A percentile compares a stretch with the other conserved stretches of the same genome.
Conservation (phyloP, 2,113 vertebrate genomes). For the Phrynosoma platyrhinos region DNA sequence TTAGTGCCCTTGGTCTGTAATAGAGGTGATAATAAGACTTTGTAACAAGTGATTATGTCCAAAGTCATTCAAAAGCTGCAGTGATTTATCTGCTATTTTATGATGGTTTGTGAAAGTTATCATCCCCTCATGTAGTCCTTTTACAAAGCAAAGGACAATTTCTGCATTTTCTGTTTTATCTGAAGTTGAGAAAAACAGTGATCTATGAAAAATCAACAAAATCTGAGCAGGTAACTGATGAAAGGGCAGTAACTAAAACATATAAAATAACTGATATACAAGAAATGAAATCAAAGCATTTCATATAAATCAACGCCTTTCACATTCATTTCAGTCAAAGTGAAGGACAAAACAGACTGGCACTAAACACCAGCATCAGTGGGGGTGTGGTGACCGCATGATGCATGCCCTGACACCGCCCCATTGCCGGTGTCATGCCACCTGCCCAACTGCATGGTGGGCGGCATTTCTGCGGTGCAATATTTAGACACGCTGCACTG, state of each 20-base stretch:
- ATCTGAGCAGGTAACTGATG: not conserved
- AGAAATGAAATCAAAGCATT: not conserved
- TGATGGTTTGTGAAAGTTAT: not conserved
- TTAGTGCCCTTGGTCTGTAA: not conserved
- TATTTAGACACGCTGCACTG: no score
- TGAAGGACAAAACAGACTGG: not conserved
- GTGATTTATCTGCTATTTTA: not conserved
- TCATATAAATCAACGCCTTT: not conserved
- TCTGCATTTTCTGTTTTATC: not conserved
- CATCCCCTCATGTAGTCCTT: not conserved
- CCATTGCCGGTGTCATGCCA: no score
- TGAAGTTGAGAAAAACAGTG: not conserved
- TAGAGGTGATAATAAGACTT: not conserved
- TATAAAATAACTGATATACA: not conserved
- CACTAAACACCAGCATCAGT: no score
- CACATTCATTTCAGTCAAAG: not conserved
- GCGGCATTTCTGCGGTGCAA: no score
- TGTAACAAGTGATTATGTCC: not conserved
- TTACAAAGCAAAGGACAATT: not conserved
- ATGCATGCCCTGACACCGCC: no score
- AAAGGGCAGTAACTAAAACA: not conserved
- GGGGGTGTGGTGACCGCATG: no score
- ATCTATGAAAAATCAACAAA: not conserved
- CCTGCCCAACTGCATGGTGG: no score
- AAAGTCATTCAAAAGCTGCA: not conserved